Evolutionary conservation across 2,888 invertebrate genomes (phyloP).

Genomic region (Andrena camellia): DNA sequence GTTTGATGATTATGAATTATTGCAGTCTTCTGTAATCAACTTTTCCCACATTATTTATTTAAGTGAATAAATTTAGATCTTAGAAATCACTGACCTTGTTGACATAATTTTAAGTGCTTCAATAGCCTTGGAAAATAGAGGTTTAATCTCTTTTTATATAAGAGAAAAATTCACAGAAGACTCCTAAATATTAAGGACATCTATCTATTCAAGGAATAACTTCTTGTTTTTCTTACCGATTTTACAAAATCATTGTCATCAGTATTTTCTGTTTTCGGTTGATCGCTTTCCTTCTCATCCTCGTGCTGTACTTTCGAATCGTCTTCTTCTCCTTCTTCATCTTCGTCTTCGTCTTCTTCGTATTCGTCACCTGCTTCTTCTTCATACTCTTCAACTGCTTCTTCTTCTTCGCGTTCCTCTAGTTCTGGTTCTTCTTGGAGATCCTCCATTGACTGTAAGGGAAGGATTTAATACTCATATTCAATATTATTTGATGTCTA

Average conservation of each 20-base stretch:
- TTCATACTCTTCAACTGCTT: constrained; percentile 80
- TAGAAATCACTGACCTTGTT: background rate
- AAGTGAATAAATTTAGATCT: background rate
- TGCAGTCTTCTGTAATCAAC: background rate
- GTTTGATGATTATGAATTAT: background rate
- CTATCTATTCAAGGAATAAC: constrained; percentile 57
- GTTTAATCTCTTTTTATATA: background rate
- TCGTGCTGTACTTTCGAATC: constrained; percentile 79
- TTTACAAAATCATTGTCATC: constrained; percentile 72
- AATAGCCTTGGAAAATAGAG: background rate
- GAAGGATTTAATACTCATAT: background rate
- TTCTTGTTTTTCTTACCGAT: constrained; percentile 68
- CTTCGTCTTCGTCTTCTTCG: constrained; percentile 81
- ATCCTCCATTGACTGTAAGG: constrained; percentile 83
- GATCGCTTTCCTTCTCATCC: constrained; percentile 44
- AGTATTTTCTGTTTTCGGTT: constrained; percentile 66
- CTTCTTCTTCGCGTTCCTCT: constrained; percentile 82
- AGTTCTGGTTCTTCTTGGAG: constrained; percentile 84
- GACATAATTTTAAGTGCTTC: background rate
- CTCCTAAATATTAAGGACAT: constrained; percentile 62
- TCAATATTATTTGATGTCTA: background rate
- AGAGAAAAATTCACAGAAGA: constrained; percentile 65
- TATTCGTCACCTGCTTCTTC: constrained; percentile 72
- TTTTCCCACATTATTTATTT: background rate
- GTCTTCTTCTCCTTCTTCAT: constrained; percentile 69